These are phyloP conservation scores for Drymonia ruficornis DNA, from an alignment of 2,888 invertebrate species.

Conservation along the genomic window DNA sequence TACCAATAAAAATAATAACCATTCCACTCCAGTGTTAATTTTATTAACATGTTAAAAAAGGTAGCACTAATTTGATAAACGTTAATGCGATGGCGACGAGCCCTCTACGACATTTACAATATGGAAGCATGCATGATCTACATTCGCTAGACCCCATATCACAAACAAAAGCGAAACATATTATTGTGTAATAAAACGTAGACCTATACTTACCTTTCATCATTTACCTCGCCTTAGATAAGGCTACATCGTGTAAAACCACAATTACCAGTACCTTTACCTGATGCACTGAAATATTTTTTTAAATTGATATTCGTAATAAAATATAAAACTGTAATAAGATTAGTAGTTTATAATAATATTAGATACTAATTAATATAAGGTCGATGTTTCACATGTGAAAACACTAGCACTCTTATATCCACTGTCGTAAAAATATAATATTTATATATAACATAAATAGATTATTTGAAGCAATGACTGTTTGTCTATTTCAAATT, in stretches of 20 bases:
- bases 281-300: constrained; percentile 75
- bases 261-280: constrained; percentile 74
- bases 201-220: constrained; percentile 67
- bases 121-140: constrained; percentile 68
- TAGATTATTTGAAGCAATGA: constrained; percentile 81
- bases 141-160: constrained; percentile 59
- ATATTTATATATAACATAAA: constrained; percentile 69
- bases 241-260: constrained; percentile 73
- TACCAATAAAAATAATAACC: constrained; percentile 57
- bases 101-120: constrained; percentile 43
- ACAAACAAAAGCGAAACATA: constrained; percentile 68
- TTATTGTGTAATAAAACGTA: constrained; percentile 33
- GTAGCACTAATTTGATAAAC: constrained; percentile 55
- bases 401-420: constrained; percentile 84
- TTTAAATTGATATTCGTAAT: constrained; percentile 64
- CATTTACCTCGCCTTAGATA: constrained; percentile 71
- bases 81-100: constrained; percentile 41
- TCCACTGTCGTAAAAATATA: constrained; percentile 76
- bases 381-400: constrained; percentile 83
- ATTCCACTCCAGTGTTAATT: constrained; percentile 61
- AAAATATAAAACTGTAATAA: constrained; percentile 68
- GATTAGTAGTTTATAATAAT: constrained; percentile 82
- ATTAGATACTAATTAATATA: constrained; percentile 77
- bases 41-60: constrained; percentile 44
- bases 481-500: constrained; percentile 79